phyloP scores from a whole-genome alignment of 1,140 invertebrate genomes.

The Eriosoma lanigerum region DNA sequence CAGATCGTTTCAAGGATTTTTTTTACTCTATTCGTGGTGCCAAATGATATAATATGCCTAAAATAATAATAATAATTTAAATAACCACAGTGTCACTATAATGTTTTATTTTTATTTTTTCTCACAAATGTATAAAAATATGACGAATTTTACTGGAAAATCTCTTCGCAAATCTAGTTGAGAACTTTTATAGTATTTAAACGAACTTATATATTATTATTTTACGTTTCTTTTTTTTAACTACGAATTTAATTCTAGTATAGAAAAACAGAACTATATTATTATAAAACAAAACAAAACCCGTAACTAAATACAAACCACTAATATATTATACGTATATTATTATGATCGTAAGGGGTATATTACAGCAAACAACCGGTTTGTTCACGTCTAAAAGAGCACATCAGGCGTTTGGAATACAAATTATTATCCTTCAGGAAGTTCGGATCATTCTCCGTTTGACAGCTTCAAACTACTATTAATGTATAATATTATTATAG shows the following conservation, averaged over 20 bases:
- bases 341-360: slow-evolving; percentile 12
- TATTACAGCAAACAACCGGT: slow-evolving; percentile 22
- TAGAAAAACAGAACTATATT: neutral
- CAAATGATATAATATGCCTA: neutral
- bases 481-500: neutral
- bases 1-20: slow-evolving; percentile 11
- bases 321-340: neutral
- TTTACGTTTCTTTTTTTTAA: slow-evolving; percentile 18
- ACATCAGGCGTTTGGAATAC: slow-evolving; percentile 43
- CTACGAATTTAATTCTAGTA: slow-evolving; percentile 5
- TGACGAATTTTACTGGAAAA: neutral
- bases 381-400: slow-evolving; percentile 19
- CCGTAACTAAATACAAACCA: neutral
- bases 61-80: neutral
- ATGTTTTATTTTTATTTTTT: too few relatives aligned
- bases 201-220: neutral
- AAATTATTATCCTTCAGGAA: slow-evolving; percentile 40
- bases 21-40: neutral
- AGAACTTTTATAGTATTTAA: neutral
- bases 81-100: neutral
- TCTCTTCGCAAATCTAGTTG: too few relatives aligned
- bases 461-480: slow-evolving; percentile 26
- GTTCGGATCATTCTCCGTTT: slow-evolving; percentile 33
- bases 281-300: neutral
- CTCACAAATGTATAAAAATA: neutral